These are phyloP conservation scores for Empis stercorea DNA, from an alignment of 2,888 invertebrate species.

Conservation along the genomic window DNA sequence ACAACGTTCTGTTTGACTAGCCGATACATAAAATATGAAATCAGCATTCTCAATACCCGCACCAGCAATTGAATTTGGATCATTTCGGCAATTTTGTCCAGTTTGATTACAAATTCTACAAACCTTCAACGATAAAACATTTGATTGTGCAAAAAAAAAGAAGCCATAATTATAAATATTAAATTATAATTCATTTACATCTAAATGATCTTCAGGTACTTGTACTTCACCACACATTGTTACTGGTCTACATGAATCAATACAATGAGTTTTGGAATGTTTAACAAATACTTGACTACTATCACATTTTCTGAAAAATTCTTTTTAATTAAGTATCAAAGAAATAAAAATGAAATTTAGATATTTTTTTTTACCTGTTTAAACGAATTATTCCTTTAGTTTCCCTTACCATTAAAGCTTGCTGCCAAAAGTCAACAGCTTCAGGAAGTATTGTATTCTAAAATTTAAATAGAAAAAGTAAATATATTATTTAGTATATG, in stretches of 20 bases:
- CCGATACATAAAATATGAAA: conserved; percentile 94
- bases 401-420: conserved; percentile 77
- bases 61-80: conserved; percentile 43
- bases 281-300: conserved; percentile 78
- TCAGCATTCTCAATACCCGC: conserved; percentile 70
- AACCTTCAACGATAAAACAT: conserved; percentile 42
- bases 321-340: not conserved
- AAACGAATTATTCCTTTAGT: conserved; percentile 75
- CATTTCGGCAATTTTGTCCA: conserved; percentile 63
- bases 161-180: not conserved
- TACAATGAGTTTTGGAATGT: conserved; percentile 74
- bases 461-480: conserved; percentile 15
- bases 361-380: conserved; percentile 52
- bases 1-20: conserved; percentile 86
- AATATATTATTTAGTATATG: not conserved
- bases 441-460: conserved; percentile 81
- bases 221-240: conserved; percentile 95
- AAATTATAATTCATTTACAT: conserved; percentile 43
- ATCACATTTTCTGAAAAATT: conserved; percentile 70
- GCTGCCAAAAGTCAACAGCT: conserved; percentile 89
- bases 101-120: conserved; percentile 81
- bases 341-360: not conserved
- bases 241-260: conserved; percentile 62
- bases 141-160: too few species aligned
- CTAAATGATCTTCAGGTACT: conserved; percentile 87